Evolutionary conservation across 2,888 invertebrate species (phyloP), one percentile per base, ranked within the genome.

Genomic region (Drosophila multiciliata): DNA sequence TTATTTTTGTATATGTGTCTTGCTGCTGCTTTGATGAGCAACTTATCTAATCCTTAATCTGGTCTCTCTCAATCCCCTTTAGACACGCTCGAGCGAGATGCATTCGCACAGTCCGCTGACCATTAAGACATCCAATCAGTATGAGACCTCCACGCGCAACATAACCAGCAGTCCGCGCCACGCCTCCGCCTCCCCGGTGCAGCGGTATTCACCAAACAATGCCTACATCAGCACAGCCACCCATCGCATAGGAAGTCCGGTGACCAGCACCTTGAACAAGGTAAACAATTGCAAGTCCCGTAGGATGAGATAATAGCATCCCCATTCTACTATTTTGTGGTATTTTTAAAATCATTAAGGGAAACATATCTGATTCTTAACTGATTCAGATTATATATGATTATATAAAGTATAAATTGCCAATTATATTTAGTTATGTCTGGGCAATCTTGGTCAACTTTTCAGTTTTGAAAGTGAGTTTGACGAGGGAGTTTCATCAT

Each of bases 141-240:
- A 86, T 48, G 93, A 93, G 69, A 89, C 89, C 29, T 80, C 90
- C 2, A 75, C 92, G 29, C 90, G 93, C 33, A 92, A 91, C 60
- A 58, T 92, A 2, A 90, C 80, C 52, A 73, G 65, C 66, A 93
- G 93, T 74, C 93, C 93, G 3, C 84, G 93, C 9, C 92, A 91
- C 57, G 85, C 91, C 68, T 89, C 93, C 4, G 88, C 91, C 40
- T 93, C 93, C 8, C 93, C 93, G 42, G 85, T 92, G 60, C 92
- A 91, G 49, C 87, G 93, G 17, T 91, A 91, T 93, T 95, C 92
- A 91, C 95, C 88, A 91, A 95, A 92, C 92, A 95, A 91, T 92
- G 95, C 93, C 91, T 95, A 91, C 93, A 94, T 68, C 92, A 94
- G 91, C 91, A 94, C 86, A 80, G 94, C 80, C 74, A 94, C 83